Conservation (phyloP, 2,888 invertebrate genomes). For the Cantharis rufa region DNA sequence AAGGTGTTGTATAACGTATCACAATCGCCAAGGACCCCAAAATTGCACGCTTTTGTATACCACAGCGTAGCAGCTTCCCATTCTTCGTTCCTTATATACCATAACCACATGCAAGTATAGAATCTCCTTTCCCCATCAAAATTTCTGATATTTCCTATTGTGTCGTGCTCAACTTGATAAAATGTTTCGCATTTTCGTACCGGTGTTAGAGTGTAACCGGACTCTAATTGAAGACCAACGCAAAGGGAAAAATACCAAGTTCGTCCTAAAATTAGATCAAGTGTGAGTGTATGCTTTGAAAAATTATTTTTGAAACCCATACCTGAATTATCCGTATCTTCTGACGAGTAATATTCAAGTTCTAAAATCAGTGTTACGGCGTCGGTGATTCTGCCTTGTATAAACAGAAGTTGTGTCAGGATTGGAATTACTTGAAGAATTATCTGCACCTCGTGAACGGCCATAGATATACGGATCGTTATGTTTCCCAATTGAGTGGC, state of each 20-base stretch:
- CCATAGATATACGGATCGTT: slow-evolving; percentile 48
- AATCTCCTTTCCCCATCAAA: slow-evolving; percentile 61
- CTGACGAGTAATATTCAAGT: slow-evolving; percentile 45
- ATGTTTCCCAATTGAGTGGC: slow-evolving; percentile 54
- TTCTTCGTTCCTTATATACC: slow-evolving; percentile 62
- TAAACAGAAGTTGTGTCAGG: slow-evolving; percentile 50
- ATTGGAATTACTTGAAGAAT: slow-evolving; percentile 51
- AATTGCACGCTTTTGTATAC: slow-evolving; percentile 57
- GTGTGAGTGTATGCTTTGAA: not conserved
- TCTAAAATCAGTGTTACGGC: slow-evolving; percentile 54
- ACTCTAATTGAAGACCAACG: slow-evolving; percentile 63
- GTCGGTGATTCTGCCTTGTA: slow-evolving; percentile 51
- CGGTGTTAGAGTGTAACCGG: slow-evolving; percentile 61
- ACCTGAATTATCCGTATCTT: slow-evolving; percentile 46
- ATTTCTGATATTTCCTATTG: slow-evolving; percentile 54
- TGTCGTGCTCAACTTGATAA: slow-evolving; percentile 61
- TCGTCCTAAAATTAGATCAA: slow-evolving; percentile 48
- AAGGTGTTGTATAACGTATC: slow-evolving; percentile 52
- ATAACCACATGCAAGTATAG: slow-evolving; percentile 64
- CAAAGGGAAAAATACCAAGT: slow-evolving; percentile 66
- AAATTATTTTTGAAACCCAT: not conserved
- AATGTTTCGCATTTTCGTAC: slow-evolving; percentile 60
- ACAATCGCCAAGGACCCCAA: slow-evolving; percentile 42
- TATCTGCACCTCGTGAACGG: slow-evolving; percentile 46
- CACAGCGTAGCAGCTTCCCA: slow-evolving; percentile 64